phyloP scores from a whole-genome alignment of 2,888 invertebrate species.

The Rhorus exstirpatorius region DNA sequence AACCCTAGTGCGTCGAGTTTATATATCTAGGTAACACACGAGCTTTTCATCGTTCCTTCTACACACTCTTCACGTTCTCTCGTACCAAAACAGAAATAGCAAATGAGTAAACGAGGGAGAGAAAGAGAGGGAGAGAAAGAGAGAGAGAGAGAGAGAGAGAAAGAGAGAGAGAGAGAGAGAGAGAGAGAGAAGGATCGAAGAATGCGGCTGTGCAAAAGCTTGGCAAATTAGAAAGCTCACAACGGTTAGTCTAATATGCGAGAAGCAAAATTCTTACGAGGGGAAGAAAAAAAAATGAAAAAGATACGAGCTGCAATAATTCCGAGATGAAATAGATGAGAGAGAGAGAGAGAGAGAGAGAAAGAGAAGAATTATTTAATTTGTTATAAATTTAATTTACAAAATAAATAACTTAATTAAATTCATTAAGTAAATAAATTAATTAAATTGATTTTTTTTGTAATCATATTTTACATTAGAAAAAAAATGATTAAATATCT shows the following conservation, averaged over 20 bases:
- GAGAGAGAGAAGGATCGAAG: conserved; percentile 55
- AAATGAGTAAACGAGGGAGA: conserved; percentile 60
- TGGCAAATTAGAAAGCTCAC: conserved; percentile 64
- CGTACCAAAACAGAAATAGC: conserved; percentile 65
- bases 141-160: conserved; percentile 46
- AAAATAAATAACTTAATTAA: too few species aligned
- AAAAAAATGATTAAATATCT: background rate
- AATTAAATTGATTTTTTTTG: too few species aligned
- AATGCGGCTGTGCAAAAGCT: conserved; percentile 70
- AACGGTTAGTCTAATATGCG: conserved; percentile 39
- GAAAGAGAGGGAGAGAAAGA: conserved; percentile 1
- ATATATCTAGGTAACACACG: conserved; percentile 62
- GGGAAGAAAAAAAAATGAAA: conserved; percentile 25
- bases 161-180: conserved; percentile 1
- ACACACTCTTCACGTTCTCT: conserved; percentile 27
- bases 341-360: conserved; percentile 16
- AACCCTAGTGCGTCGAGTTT: conserved; percentile 41
- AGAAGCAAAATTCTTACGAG: conserved; percentile 27
- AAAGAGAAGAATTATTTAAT: background rate
- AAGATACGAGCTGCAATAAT: conserved; percentile 33
- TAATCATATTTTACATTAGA: background rate
- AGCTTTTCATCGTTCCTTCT: conserved; percentile 43
- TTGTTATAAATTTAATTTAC: background rate
- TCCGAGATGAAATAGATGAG: conserved; percentile 14
- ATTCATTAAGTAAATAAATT: too few species aligned